These are phyloP conservation scores for Chamaea fasciata DNA, from an alignment of 2,113 vertebrate species.

Conservation along the genomic window DNA sequence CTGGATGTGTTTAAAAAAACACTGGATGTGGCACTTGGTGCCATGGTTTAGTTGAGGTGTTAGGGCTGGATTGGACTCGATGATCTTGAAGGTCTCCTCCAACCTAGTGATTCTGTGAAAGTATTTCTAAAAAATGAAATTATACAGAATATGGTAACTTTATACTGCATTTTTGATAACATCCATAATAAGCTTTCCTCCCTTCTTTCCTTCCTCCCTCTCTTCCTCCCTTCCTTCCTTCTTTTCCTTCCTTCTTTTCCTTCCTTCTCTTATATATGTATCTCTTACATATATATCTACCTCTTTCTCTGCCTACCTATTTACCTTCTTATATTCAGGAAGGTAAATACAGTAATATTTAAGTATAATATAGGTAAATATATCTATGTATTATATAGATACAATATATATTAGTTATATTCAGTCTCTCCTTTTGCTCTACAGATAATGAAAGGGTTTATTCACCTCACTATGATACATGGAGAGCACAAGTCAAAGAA, in stretches of 20 bases:
- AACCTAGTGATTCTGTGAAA: background rate
- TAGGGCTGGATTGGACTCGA: background rate
- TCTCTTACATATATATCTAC: background rate
- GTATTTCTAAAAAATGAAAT: background rate
- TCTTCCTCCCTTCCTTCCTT: background rate
- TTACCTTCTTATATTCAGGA: background rate
- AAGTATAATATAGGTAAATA: too few species aligned
- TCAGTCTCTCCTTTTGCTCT: background rate
- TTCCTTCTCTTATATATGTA: background rate
- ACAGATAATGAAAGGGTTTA: background rate
- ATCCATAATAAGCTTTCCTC: background rate
- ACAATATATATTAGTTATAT: background rate
- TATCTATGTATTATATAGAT: too few species aligned
- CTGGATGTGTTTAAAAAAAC: background rate
- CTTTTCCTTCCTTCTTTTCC: background rate
- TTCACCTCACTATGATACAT: background rate
- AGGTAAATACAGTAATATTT: background rate
- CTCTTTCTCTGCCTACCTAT: background rate
- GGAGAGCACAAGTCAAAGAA: background rate
- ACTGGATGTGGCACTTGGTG: background rate
- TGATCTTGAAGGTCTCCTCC: background rate
- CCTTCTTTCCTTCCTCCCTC: background rate
- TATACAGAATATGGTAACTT: background rate
- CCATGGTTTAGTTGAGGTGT: background rate
- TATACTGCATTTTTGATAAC: background rate